Percentiles rank a stretch among this genome's conserved stretches.
These are phyloP conservation scores for Tribolium castaneum DNA, from an alignment of 1,140 invertebrate genomes.

Conservation along the genomic window DNA sequence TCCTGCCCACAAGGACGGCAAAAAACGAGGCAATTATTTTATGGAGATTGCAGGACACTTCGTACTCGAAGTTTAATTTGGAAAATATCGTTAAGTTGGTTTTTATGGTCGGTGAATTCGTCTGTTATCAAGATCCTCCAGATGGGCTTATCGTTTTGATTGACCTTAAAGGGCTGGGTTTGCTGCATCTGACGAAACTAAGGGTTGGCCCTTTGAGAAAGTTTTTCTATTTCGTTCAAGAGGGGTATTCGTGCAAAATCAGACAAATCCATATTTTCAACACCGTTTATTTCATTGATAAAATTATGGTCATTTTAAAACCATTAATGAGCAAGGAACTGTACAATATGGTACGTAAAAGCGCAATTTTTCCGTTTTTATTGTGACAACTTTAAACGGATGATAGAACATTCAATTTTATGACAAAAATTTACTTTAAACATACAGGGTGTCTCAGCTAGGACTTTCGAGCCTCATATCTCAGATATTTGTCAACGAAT, in stretches of 20 bases:
- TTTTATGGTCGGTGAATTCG: slow-evolving; percentile 69
- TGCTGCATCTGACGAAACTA: slow-evolving; percentile 69
- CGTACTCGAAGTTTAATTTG: slow-evolving; percentile 71
- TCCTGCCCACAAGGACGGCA: slow-evolving; percentile 69
- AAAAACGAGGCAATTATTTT: slow-evolving; percentile 72
- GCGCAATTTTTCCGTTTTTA: background rate
- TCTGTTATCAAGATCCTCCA: slow-evolving; percentile 55
- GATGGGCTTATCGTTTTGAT: slow-evolving; percentile 70
- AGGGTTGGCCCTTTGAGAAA: slow-evolving; percentile 62
- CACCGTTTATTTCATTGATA: slow-evolving; percentile 72
- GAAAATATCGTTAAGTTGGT: slow-evolving; percentile 70
- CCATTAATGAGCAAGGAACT: slow-evolving; percentile 75
- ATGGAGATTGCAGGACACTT: slow-evolving; percentile 69
- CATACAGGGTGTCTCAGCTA: too few relatives aligned
- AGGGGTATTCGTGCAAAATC: slow-evolving; percentile 70
- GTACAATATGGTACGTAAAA: slow-evolving; percentile 67
- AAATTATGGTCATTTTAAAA: slow-evolving; percentile 69
- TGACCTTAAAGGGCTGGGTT: slow-evolving; percentile 69
- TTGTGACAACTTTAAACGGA: too few relatives aligned
- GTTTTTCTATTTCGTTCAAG: slow-evolving; percentile 65
- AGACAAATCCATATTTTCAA: slow-evolving; percentile 73
- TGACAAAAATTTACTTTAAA: too few relatives aligned
- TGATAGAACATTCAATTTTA: too few relatives aligned
- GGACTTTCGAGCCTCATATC: too few relatives aligned
- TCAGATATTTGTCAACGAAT: too few relatives aligned